phyloP scores from a whole-genome alignment of 2,888 invertebrate genomes.

The Tolmerus cingulatus region DNA sequence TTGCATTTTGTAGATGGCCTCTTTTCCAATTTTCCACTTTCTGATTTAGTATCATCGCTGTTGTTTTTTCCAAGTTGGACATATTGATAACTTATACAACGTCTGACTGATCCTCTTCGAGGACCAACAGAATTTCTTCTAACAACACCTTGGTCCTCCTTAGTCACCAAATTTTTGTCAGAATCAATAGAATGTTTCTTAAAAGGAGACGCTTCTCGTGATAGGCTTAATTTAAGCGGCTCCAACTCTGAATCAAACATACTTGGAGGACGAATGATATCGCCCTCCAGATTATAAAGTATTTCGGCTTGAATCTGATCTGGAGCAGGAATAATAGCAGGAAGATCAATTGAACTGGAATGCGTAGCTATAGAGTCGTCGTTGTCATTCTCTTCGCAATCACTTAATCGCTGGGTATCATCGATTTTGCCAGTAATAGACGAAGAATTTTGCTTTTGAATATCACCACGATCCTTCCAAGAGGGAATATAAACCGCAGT shows the following conservation, averaged over 20 bases:
- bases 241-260: constrained; percentile 68
- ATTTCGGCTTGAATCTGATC: constrained; percentile 67
- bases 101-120: constrained; percentile 57
- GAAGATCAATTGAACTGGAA: constrained; percentile 68
- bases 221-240: background rate
- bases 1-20: constrained; percentile 62
- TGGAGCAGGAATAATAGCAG: constrained; percentile 65
- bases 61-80: constrained; percentile 56
- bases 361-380: constrained; percentile 64
- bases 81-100: constrained; percentile 66
- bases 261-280: constrained; percentile 66
- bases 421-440: constrained; percentile 48
- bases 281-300: constrained; percentile 64
- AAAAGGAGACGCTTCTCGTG: constrained; percentile 58
- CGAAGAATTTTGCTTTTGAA: constrained; percentile 56
- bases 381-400: constrained; percentile 47
- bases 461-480: constrained; percentile 61
- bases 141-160: background rate
- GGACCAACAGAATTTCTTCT: constrained; percentile 40
- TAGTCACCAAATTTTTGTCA: constrained; percentile 63
- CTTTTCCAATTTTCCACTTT: constrained; percentile 36
- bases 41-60: constrained; percentile 17
- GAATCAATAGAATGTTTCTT: constrained; percentile 69
- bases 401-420: background rate
- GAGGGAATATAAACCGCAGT: constrained; percentile 68